Base-by-base conservation (phyloP, 2,888 invertebrate species). In the Aleiodes testaceus region DNA sequence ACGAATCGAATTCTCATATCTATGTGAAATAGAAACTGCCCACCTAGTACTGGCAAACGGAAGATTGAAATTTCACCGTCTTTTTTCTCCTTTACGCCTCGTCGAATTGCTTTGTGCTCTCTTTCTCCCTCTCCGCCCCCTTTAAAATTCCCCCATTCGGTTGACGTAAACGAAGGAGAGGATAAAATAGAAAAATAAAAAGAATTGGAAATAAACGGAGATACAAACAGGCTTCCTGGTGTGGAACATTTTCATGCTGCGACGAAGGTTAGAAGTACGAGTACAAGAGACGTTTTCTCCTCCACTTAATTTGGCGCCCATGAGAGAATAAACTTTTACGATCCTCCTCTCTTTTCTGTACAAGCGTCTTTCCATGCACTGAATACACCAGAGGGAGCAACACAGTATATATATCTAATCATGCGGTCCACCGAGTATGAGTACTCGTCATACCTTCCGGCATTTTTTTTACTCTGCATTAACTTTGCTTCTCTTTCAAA, bases 31-130 rank as follows among this genome's bases (percentile, higher is more conserved):
- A 22, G 22, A 63, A 7, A 63, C 22, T 63, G 63, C 20, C 63
- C n/a, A 59, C 11, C 55, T 52, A 55, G 26, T 55, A n/a, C 55
- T 42, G 16, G 12, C 44, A 63, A 63, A 63, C 45, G 22, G 63
- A 67, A 55, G 55, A 67, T 67, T 67, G 67, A 47, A 67, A 55
- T 67, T 67, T 55, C 12, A 53, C 22, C 11, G 44, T 20, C 52
- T 66, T 67, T 45, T 63, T 47, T 22, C 44, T 6, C n/a, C 45
- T 67, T 67, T 7, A 67, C 49, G 45, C 67, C 53, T 55, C 55
- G 20, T n/a, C 55, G 44, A 67, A 20, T 47, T 22, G 55, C 55
- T 55, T 55, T 55, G 55, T 67, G 44, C 36, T 22, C 30, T 26
- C 26, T 36, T 11, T 36, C 7, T 7, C 9, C 9, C 26, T 26